Percentiles rank a stretch among this genome's conserved stretches.
These are phyloP conservation scores for Netelia virgata DNA, from an alignment of 2,888 invertebrate species.

Conservation along the genomic window DNA sequence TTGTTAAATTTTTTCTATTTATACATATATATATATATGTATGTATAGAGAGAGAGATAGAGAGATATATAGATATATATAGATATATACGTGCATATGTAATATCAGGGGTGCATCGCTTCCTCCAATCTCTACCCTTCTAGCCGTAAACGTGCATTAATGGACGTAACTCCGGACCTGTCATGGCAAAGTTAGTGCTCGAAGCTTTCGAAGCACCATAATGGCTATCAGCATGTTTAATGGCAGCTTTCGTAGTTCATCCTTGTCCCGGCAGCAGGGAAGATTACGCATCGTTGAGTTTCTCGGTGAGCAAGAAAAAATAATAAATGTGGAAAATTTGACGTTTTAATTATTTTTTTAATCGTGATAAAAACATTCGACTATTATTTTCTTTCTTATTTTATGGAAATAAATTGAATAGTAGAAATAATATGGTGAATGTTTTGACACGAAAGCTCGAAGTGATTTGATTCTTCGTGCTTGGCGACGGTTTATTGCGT, in stretches of 20 bases:
- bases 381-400: no score
- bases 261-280: conserved; percentile 8
- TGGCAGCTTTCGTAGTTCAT: conserved; percentile 47
- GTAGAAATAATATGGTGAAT: no score
- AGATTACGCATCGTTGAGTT: neutral
- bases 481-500: neutral
- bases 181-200: conserved; percentile 43
- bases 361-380: no score
- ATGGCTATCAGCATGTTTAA: conserved; percentile 46
- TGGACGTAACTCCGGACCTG: conserved; percentile 22
- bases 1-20: no score
- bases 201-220: conserved; percentile 37
- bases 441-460: no score
- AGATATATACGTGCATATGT: neutral
- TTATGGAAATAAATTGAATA: no score
- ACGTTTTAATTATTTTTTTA: neutral
- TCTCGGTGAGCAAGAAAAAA: neutral
- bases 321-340: neutral
- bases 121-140: neutral
- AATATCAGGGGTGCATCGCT: neutral
- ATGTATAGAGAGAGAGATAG: no score
- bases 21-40: no score
- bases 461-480: no score
- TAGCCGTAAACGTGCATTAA: conserved; percentile 21
- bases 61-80: no score